phyloP scores from a whole-genome alignment of 2,888 invertebrate species.

The Campaea margaritaria region DNA sequence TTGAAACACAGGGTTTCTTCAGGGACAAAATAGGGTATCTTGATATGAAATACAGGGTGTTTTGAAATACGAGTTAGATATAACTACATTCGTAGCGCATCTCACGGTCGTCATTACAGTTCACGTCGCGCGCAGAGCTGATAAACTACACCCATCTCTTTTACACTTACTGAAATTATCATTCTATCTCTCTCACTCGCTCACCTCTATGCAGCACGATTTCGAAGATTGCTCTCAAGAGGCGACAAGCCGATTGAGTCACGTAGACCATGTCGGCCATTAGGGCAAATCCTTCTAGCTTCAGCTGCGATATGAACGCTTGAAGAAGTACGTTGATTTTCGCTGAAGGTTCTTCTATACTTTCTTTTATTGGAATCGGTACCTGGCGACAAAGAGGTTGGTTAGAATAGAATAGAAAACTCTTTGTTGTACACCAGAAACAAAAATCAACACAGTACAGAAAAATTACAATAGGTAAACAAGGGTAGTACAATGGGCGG shows the following conservation, averaged over 20 bases:
- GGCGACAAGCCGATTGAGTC: conserved; percentile 97
- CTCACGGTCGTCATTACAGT: too few species aligned
- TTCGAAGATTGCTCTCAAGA: conserved; percentile 98
- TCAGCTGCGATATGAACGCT: conserved; percentile 99
- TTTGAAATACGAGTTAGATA: too few species aligned
- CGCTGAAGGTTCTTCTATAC: conserved; percentile 98
- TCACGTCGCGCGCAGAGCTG: neutral
- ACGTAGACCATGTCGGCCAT: conserved; percentile 99
- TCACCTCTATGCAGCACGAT: conserved; percentile 91
- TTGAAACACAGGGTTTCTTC: too few species aligned
- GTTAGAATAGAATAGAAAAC: too few species aligned
- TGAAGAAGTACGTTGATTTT: conserved; percentile 98
- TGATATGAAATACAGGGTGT: too few species aligned
- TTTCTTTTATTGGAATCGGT: conserved; percentile 99
- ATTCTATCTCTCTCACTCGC: conserved; percentile 17
- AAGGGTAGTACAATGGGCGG: too few species aligned
- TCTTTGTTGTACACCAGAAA: too few species aligned
- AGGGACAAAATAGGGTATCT: too few species aligned
- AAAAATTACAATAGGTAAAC: too few species aligned
- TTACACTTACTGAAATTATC: neutral
- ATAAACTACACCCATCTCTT: neutral
- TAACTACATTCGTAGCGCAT: too few species aligned
- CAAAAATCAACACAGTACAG: too few species aligned
- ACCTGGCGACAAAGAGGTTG: conserved; percentile 84
- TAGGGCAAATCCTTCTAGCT: conserved; percentile 98